phyloP scores from a whole-genome alignment of 1,140 invertebrate genomes.

The Drosophila nebulosa region DNA sequence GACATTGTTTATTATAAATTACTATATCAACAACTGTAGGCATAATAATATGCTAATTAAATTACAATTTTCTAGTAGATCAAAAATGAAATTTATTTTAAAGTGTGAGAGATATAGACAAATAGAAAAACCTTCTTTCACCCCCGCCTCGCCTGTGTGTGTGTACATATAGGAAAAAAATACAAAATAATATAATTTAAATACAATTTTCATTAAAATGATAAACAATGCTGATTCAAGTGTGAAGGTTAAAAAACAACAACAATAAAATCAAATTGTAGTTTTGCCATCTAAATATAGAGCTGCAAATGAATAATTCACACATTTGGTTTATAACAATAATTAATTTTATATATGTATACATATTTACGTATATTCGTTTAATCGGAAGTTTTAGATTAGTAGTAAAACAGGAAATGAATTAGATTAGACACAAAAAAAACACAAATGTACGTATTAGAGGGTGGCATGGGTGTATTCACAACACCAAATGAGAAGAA shows the following conservation, averaged over 20 bases:
- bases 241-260: conserved; percentile 15
- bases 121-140: conserved; percentile 14
- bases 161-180: conserved; percentile 6
- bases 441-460: too few species aligned
- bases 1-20: conserved; percentile 46
- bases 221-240: conserved; percentile 13
- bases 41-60: conserved; percentile 65
- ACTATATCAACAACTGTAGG: conserved; percentile 22
- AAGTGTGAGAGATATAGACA: neutral
- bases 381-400: neutral
- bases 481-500: too few species aligned
- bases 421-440: neutral
- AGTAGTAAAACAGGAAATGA: neutral
- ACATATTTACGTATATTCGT: neutral
- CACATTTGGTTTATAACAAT: neutral
- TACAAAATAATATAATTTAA: conserved; percentile 12
- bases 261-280: neutral
- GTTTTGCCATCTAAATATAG: conserved; percentile 19
- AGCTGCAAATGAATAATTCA: neutral
- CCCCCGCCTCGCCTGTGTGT: conserved; percentile 16
- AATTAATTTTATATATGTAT: neutral
- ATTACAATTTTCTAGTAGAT: conserved; percentile 41
- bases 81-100: neutral
- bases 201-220: conserved; percentile 18
- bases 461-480: too few species aligned